Evolutionary conservation across 2,797 vertebrate species (phyloP), one percentile per base, ranked within the genome.

Genomic region (Crocodylus rhombifer): DNA sequence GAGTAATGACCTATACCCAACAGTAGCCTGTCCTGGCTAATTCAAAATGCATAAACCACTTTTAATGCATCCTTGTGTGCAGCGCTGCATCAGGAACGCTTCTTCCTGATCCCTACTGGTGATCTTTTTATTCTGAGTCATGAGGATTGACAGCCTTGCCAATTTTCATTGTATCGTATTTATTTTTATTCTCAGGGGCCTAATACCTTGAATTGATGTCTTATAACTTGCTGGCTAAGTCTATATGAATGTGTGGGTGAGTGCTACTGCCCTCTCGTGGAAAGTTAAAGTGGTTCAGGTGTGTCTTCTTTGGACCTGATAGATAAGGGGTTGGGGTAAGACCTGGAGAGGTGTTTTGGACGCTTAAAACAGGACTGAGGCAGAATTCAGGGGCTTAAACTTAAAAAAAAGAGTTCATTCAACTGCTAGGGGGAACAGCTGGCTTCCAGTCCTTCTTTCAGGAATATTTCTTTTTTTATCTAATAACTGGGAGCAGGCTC

Each of bases 181-280:
- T 17, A 2, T 15, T 36, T n/a, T 14, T 13, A 16, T 42, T 88
- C 55, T n/a, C 0, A 0, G 8, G 23, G 64, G 23, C 16, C 7
- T n/a, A 18, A 14, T n/a, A 25, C 36, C 10, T 25, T 30, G 77
- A 51, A 0, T 28, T 20, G 88, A 30, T 20, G 65, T 18, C 36
- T 18, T 42, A 18, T 8, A 62, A 62, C 57, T 60, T 1, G 14
- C 60, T 21, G 64, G 15, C 57, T n/a, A 78, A 2, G 21, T 57
- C 23, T 14, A 10, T 17, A 8, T 51, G 71, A 36, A 9, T 14
- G 56, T 23, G 55, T 4, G 3, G 36, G 4, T 2, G 84, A 80
- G 23, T 80, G 65, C 26, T 73, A 55, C 84, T 77, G 67, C 58
- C 36, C 74, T 82, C 28, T 33, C 4, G 33, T 62, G 78, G 78